These are phyloP conservation scores for Dermolepida albohirtum DNA, from an alignment of 2,888 invertebrate genomes.

Conservation along the genomic window DNA sequence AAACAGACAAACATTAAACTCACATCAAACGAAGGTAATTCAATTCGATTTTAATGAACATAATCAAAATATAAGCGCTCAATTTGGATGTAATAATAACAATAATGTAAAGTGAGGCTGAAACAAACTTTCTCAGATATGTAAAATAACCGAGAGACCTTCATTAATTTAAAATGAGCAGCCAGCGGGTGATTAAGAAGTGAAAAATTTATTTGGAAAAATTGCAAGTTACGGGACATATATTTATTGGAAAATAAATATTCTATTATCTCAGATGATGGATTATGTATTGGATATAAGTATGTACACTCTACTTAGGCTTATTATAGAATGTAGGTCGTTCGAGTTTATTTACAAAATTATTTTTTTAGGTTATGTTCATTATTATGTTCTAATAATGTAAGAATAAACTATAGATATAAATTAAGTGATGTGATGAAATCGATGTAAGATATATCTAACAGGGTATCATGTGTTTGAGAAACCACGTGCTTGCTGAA, in stretches of 20 bases:
- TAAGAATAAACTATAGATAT: not conserved
- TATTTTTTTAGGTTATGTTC: too few species aligned
- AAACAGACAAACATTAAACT: slow-evolving; percentile 11
- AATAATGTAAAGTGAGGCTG: slow-evolving; percentile 1
- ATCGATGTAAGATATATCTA: not conserved
- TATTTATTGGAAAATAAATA: slow-evolving; percentile 20
- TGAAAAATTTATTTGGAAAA: slow-evolving; percentile 24
- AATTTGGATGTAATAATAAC: slow-evolving; percentile 11
- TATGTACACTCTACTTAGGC: too few species aligned
- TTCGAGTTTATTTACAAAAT: too few species aligned
- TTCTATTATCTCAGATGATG: not conserved
- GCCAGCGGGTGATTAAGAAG: slow-evolving; percentile 20
- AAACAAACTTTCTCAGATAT: slow-evolving; percentile 14
- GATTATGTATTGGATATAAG: too few species aligned
- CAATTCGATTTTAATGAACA: slow-evolving; percentile 24
- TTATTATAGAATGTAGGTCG: too few species aligned
- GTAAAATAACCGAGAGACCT: slow-evolving; percentile 10
- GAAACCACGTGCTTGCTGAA: slow-evolving; percentile 19
- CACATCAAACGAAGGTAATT: slow-evolving; percentile 15
- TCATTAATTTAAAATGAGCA: slow-evolving; percentile 22
- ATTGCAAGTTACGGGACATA: not conserved
- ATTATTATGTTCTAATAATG: too few species aligned
- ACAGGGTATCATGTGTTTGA: slow-evolving; percentile 25
- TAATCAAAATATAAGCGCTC: not conserved
- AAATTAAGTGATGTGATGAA: not conserved